These are phyloP conservation scores for Chaunax sp. DNA, from an alignment of 2,797 vertebrate genomes.

Conservation along the genomic window DNA sequence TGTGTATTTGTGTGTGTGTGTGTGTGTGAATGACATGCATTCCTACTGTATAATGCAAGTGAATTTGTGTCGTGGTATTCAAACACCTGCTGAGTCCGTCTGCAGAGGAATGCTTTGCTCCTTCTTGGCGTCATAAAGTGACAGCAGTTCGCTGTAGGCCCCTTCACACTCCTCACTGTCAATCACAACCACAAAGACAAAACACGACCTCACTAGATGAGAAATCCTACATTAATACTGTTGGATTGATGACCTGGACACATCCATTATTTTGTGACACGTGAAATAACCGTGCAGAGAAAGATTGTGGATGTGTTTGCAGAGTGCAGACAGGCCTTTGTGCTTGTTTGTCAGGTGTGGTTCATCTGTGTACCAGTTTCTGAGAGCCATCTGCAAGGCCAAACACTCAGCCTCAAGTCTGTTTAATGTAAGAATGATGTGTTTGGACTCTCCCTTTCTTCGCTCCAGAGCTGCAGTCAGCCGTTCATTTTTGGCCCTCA, in stretches of 20 bases:
- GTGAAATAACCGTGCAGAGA: background rate
- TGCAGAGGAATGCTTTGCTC: constrained; percentile 57
- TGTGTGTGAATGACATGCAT: constrained; percentile 19
- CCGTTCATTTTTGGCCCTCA: constrained; percentile 87
- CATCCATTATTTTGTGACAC: constrained; percentile 15
- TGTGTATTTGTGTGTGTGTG: constrained; percentile 15
- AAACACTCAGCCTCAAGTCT: constrained; percentile 86
- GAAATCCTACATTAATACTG: constrained; percentile 13
- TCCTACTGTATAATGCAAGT: constrained; percentile 17
- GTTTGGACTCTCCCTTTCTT: constrained; percentile 85
- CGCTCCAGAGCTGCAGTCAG: constrained; percentile 85
- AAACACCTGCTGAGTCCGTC: constrained; percentile 65
- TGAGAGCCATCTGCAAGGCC: constrained; percentile 86
- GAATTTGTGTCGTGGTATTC: constrained; percentile 22
- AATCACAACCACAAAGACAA: constrained; percentile 67
- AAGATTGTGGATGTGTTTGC: background rate
- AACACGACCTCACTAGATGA: constrained; percentile 13
- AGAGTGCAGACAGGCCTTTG: constrained; percentile 20
- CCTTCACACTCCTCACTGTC: constrained; percentile 90
- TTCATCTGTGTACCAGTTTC: constrained; percentile 83
- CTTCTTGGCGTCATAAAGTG: constrained; percentile 76
- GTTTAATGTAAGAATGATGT: constrained; percentile 83
- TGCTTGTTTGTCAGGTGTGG: constrained; percentile 23
- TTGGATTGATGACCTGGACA: constrained; percentile 11
- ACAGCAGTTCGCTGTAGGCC: constrained; percentile 84